Evolutionary conservation across 2,113 vertebrate species (phyloP).

Genomic region (Empidonax alnorum): DNA sequence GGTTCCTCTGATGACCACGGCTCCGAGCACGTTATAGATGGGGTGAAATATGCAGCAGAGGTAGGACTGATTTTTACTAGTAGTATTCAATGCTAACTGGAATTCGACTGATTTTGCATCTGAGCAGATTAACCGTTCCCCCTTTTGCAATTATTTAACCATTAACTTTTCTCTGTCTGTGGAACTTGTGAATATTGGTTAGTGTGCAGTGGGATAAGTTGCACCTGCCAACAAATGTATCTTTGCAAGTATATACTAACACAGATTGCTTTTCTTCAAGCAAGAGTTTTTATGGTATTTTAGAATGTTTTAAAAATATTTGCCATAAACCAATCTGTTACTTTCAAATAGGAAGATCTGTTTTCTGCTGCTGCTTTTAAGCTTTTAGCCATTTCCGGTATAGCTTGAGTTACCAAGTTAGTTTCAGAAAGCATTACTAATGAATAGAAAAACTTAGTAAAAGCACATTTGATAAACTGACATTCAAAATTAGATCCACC

Average conservation of each 20-base stretch:
- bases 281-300: background rate
- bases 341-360: background rate
- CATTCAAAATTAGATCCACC: background rate
- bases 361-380: background rate
- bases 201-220: background rate
- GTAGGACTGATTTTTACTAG: conserved; percentile 61
- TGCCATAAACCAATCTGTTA: background rate
- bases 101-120: background rate
- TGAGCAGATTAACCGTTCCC: background rate
- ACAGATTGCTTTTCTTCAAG: background rate
- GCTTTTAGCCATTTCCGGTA: background rate
- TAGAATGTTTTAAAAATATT: background rate
- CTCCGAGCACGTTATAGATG: conserved; percentile 89
- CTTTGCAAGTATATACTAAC: background rate
- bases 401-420: background rate
- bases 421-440: background rate
- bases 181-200: background rate
- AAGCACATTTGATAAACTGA: background rate
- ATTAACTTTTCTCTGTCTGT: background rate
- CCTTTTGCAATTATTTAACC: background rate
- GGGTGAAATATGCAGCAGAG: conserved; percentile 88
- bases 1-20: conserved; percentile 84
- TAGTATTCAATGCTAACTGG: background rate
- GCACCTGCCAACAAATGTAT: background rate
- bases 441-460: background rate